These are phyloP conservation scores for Salvator merianae DNA, from an alignment of 2,113 vertebrate genomes.

Conservation along the genomic window DNA sequence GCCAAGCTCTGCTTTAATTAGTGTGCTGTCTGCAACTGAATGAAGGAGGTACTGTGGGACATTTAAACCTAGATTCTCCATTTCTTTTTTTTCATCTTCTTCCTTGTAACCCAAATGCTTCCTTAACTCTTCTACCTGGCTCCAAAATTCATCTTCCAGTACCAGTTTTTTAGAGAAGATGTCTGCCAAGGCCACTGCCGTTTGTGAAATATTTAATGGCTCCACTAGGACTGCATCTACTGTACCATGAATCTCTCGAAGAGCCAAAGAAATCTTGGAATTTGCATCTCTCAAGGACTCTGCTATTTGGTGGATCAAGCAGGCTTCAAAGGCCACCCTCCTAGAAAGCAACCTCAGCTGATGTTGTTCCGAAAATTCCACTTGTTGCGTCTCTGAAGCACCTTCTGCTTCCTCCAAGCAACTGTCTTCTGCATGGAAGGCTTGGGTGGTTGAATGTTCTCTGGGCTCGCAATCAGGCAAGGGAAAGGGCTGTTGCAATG, in stretches of 20 bases:
- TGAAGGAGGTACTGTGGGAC: constrained; percentile 66
- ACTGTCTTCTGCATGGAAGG: constrained; percentile 5
- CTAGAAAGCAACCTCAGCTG: constrained; percentile 81
- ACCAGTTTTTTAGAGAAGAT: constrained; percentile 86
- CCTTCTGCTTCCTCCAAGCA: not conserved
- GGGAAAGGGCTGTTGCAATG: constrained; percentile 70
- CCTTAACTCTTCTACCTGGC: constrained; percentile 81
- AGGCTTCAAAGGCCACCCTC: constrained; percentile 86
- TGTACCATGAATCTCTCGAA: constrained; percentile 80
- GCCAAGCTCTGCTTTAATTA: constrained; percentile 87
- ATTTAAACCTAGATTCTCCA: constrained; percentile 48
- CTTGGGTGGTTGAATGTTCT: constrained; percentile 21
- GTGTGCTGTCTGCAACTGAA: constrained; percentile 58
- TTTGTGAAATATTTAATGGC: constrained; percentile 55
- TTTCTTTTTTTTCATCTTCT: constrained; percentile 38
- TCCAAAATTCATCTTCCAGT: constrained; percentile 87
- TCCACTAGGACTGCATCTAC: constrained; percentile 66
- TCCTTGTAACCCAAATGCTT: constrained; percentile 60
- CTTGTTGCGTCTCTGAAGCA: constrained; percentile 18
- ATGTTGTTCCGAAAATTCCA: constrained; percentile 60
- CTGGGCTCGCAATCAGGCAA: constrained; percentile 44
- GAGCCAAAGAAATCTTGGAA: constrained; percentile 78
- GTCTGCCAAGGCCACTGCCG: constrained; percentile 75
- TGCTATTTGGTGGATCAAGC: constrained; percentile 87
- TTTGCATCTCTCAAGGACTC: constrained; percentile 83